Evolutionary conservation across 2,113 vertebrate species (phyloP).

Genomic region (Antennarius striatus): DNA sequence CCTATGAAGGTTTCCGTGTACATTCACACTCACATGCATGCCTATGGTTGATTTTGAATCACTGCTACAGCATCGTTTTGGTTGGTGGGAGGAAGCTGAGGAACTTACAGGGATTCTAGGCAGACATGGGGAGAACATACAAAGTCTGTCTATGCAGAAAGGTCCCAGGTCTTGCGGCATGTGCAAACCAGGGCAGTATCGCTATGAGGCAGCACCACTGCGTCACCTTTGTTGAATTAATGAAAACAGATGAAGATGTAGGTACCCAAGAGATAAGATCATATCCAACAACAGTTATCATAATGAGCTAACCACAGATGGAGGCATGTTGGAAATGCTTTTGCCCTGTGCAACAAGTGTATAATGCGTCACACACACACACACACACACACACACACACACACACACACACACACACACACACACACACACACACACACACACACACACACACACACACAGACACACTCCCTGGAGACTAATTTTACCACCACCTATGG

Average conservation of each 20-base stretch:
- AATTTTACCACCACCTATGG: constrained; percentile 48
- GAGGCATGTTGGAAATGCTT: constrained; percentile 5
- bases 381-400: constrained; percentile 12
- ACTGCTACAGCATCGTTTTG: too few relatives aligned
- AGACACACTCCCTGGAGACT: constrained; percentile 47
- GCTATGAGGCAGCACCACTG: too few relatives aligned
- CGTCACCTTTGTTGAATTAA: too few relatives aligned
- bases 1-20: too few relatives aligned
- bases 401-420: constrained; percentile 14
- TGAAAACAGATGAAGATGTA: background rate
- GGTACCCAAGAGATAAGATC: background rate
- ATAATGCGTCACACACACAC: constrained; percentile 20
- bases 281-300: constrained; percentile 11
- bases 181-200: too few relatives aligned
- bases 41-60: too few relatives aligned
- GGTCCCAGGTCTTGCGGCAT: too few relatives aligned
- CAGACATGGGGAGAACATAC: too few relatives aligned
- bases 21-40: too few relatives aligned
- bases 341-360: constrained; percentile 11
- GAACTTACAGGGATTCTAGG: too few relatives aligned
- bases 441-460: background rate
- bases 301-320: constrained; percentile 11
- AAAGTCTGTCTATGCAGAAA: too few relatives aligned
- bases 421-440: constrained; percentile 26
- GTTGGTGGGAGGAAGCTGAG: too few relatives aligned